Conservation (phyloP, 2,888 invertebrate genomes). For the Phymatocera aterrima region DNA sequence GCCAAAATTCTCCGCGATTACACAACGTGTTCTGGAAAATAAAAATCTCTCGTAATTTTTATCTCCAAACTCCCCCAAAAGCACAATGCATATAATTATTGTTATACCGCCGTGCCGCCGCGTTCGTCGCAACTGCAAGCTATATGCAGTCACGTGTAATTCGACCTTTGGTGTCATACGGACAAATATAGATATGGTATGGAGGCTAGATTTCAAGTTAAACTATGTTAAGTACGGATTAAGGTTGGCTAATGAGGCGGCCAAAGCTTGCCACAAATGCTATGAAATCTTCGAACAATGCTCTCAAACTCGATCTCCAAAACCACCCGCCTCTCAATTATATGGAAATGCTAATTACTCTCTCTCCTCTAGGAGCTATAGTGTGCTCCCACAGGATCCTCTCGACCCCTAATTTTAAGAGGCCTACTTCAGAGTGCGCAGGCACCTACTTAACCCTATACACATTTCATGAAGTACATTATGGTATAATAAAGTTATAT, state of each 20-base stretch:
- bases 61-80: too few species aligned
- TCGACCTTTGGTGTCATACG: too few species aligned
- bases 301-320: slow-evolving; percentile 55
- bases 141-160: neutral
- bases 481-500: neutral
- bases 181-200: neutral
- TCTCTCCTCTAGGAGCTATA: too few species aligned
- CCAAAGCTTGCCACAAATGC: slow-evolving; percentile 31
- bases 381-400: neutral
- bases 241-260: slow-evolving; percentile 25
- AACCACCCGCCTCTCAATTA: slow-evolving; percentile 68
- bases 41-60: too few species aligned
- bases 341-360: slow-evolving; percentile 69
- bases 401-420: slow-evolving; percentile 11
- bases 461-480: neutral
- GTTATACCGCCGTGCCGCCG: neutral
- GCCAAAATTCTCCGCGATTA: too few species aligned
- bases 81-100: too few species aligned
- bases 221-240: slow-evolving; percentile 57
- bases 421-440: neutral
- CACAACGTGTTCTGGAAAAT: too few species aligned
- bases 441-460: neutral
- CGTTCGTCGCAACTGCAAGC: neutral
- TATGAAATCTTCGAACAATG: slow-evolving; percentile 33
- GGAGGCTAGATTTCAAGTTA: slow-evolving; percentile 10